Evolutionary conservation across 1,140 invertebrate species (phyloP), one percentile per base, ranked within the genome.

Genomic region (Rhyacophila brunnea): DNA sequence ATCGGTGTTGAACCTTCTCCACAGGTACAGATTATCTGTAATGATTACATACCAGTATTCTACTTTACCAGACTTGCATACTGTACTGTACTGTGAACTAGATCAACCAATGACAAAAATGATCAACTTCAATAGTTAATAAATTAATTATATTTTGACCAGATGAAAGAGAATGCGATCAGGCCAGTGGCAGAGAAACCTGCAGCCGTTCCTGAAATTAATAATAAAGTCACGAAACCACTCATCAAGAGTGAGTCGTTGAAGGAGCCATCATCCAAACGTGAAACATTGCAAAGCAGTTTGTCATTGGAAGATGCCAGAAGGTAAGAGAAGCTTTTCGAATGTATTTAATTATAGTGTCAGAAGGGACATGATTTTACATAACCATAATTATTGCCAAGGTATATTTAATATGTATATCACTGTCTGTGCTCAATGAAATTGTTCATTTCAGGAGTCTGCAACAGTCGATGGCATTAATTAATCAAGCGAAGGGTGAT

Each of bases 1-100:
- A 79, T 79, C 46, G 77, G 77, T 65, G 74, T 79, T 45, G 74
- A 79, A 63, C 77, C 77, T n/a, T 65, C 75, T n/a, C 69, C 65
- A 63, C 74, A 59, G 52, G 62, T 64, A 53, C 32, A 35, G 23
- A 28, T 28, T 28, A 28, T 28, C 9, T 11, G 46, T 50, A 44
- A n/a, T n/a, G n/a, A n/a, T n/a, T n/a, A n/a, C n/a, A n/a, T n/a
- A n/a, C n/a, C n/a, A n/a, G n/a, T n/a, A n/a, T n/a, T n/a, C n/a
- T n/a, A n/a, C n/a, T n/a, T n/a, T n/a, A n/a, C n/a, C n/a, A n/a
- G n/a, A n/a, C n/a, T n/a, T n/a, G n/a, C n/a, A n/a, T n/a, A n/a
- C n/a, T n/a, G n/a, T n/a, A n/a, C n/a, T n/a, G n/a, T n/a, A n/a
- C n/a, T n/a, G n/a, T n/a, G n/a, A n/a, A n/a, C n/a, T n/a, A n/a